These are phyloP conservation scores for Tetramorium bicarinatum DNA, from an alignment of 2,888 invertebrate genomes.

Conservation along the genomic window DNA sequence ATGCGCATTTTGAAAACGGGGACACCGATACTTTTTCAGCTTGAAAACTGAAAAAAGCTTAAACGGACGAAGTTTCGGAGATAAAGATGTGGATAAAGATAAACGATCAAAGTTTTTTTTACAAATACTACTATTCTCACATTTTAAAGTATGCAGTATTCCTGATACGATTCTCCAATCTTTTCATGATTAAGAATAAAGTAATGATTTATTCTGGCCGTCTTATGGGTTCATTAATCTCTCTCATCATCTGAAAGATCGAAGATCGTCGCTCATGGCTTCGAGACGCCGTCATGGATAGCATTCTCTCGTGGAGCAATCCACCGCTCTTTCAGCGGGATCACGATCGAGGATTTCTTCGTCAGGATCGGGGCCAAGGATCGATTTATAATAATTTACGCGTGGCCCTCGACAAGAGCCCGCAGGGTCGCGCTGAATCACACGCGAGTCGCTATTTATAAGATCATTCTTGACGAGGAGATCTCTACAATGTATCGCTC, in stretches of 20 bases:
- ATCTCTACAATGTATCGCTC: constrained; percentile 59
- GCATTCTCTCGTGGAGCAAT: constrained; percentile 45
- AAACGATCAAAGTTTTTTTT: not conserved
- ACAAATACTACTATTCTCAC: not conserved
- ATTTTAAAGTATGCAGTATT: not conserved
- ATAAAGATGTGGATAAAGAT: not conserved
- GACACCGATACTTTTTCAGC: not conserved
- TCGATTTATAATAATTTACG: constrained; percentile 69
- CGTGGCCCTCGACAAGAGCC: constrained; percentile 33
- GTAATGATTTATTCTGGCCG: not conserved
- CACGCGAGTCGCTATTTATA: constrained; percentile 64
- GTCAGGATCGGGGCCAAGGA: constrained; percentile 52
- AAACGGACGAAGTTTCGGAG: not conserved
- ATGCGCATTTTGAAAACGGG: not conserved
- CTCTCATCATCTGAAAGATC: constrained; percentile 45
- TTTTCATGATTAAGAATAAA: not conserved
- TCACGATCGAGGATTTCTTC: constrained; percentile 26
- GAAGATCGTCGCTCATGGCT: constrained; percentile 38
- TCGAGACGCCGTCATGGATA: constrained; percentile 22
- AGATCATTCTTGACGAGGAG: constrained; percentile 56
- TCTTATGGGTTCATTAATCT: constrained; percentile 51
- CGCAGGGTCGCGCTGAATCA: constrained; percentile 55
- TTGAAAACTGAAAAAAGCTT: not conserved
- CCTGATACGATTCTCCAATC: constrained; percentile 17
- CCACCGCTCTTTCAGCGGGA: constrained; percentile 46